Conservation (phyloP, 37 sponge, comb jelly and placozoan species). For the Bolinopsis microptera region DNA sequence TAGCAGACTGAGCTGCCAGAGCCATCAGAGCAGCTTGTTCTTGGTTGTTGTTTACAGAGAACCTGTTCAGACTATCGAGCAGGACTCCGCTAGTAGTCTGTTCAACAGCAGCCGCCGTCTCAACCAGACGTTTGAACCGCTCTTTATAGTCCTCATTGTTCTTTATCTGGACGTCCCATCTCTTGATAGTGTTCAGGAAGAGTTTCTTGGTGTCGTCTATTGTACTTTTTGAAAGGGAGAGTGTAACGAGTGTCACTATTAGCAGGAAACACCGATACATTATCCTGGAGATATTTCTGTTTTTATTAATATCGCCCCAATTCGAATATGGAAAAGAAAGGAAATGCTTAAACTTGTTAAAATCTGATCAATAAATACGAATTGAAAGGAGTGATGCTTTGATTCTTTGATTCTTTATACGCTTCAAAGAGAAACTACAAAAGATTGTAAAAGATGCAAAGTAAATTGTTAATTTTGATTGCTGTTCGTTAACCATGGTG, state of each 20-base stretch:
- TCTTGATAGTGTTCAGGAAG: not conserved
- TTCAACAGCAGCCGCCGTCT: not conserved
- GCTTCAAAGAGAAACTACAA: too few relatives aligned
- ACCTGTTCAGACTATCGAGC: not conserved
- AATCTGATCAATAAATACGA: too few relatives aligned
- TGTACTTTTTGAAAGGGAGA: not conserved
- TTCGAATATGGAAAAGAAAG: too few relatives aligned
- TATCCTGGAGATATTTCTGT: too few relatives aligned
- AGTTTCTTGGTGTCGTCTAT: not conserved
- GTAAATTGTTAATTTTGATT: too few relatives aligned
- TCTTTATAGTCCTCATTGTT: not conserved
- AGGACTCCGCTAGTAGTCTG: not conserved
- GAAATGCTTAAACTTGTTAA: too few relatives aligned
- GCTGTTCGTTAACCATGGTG: too few relatives aligned
- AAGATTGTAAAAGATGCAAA: too few relatives aligned
- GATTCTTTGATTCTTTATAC: too few relatives aligned
- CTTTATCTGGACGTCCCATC: not conserved
- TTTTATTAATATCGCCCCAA: too few relatives aligned
- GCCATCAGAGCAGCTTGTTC: not conserved
- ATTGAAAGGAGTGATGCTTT: too few relatives aligned
- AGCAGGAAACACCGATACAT: not conserved
- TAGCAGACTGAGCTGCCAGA: not conserved
- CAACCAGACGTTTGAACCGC: not conserved
- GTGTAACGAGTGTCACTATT: not conserved
- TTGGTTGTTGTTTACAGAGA: constrained; percentile 1